These are phyloP conservation scores for Poeciliopsis presidionis DNA, from an alignment of 2,797 vertebrate genomes.

Conservation along the genomic window DNA sequence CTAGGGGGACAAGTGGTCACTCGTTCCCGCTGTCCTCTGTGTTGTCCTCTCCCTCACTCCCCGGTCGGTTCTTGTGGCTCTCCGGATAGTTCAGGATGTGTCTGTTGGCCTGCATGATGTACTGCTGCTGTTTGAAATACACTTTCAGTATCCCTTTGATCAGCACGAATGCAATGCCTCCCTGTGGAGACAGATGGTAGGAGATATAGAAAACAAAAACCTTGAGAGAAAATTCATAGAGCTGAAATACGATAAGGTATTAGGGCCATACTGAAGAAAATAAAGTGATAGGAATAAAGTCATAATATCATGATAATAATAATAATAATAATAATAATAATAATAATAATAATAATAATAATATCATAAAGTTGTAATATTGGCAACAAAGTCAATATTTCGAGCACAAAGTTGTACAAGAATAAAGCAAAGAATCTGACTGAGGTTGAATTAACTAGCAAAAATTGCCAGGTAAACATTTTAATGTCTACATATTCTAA, in stretches of 20 bases:
- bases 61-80: conserved; percentile 24
- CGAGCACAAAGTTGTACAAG: no score
- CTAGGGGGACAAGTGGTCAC: conserved; percentile 29
- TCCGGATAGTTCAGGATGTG: conserved; percentile 80
- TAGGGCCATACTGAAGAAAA: no score
- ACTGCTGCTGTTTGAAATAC: conserved; percentile 85
- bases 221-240: not conserved
- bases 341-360: no score
- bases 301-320: no score
- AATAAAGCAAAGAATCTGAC: not conserved
- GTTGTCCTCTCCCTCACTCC: conserved; percentile 48
- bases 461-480: not conserved
- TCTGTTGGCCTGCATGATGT: conserved; percentile 77
- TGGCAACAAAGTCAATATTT: no score
- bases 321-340: no score
- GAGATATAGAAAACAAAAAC: not conserved
- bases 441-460: not conserved
- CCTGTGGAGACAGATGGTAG: conserved; percentile 58
- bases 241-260: not conserved
- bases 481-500: not conserved
- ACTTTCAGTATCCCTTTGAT: conserved; percentile 84
- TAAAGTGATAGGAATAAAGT: no score
- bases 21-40: conserved; percentile 76
- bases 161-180: conserved; percentile 79
- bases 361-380: no score